Conservation (phyloP, 23 tunicate species). For the Oikopleura dioica region DNA sequence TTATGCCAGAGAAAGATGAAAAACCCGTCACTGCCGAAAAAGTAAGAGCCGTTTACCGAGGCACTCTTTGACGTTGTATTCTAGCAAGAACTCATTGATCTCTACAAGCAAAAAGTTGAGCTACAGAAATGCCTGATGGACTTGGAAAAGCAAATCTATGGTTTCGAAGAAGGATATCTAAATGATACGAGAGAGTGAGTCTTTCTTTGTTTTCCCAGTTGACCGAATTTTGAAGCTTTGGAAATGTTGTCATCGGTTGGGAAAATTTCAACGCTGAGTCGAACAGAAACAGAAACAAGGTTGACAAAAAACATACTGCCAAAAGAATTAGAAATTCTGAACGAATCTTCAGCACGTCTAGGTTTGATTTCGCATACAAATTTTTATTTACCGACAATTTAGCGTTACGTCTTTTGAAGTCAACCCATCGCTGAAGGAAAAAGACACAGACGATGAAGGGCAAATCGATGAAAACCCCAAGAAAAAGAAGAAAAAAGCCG, state of each 20-base stretch:
- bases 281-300: slow-evolving; percentile 1
- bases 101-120: not conserved
- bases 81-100: not conserved
- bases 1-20: too few species aligned
- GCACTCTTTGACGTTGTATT: not conserved
- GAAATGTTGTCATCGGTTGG: slow-evolving; percentile 11
- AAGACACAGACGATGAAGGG: not conserved
- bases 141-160: not conserved
- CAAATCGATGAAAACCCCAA: not conserved
- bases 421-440: not conserved
- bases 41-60: not conserved
- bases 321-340: slow-evolving; percentile 3
- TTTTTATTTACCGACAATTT: not conserved
- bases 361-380: too few species aligned
- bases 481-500: not conserved
- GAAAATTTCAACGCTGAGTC: slow-evolving; percentile 10
- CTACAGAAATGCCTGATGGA: not conserved
- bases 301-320: not conserved
- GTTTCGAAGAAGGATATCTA: not conserved
- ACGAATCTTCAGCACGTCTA: not conserved
- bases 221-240: too few species aligned
- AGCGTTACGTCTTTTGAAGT: not conserved
- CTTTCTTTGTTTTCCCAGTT: too few species aligned
- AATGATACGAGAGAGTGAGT: not conserved
- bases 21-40: too few species aligned